These are phyloP conservation scores for Scaeva pyrastri DNA, from an alignment of 2,888 invertebrate genomes.

Conservation along the genomic window DNA sequence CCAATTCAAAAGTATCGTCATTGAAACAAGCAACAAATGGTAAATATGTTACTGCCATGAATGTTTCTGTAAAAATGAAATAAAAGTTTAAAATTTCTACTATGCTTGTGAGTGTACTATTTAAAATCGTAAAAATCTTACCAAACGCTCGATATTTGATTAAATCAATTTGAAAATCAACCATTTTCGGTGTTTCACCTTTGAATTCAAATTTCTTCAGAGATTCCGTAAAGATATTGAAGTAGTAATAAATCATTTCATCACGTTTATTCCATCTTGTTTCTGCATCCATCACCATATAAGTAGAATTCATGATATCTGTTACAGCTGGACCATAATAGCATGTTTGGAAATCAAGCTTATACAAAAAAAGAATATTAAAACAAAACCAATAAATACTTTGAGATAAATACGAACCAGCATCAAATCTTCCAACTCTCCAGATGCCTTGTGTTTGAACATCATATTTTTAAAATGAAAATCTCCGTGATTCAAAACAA, in stretches of 20 bases:
- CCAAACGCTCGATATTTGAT: constrained; percentile 49
- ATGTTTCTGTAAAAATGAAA: constrained; percentile 46
- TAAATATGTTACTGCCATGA: constrained; percentile 46
- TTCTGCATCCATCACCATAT: constrained; percentile 46
- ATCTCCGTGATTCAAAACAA: constrained; percentile 64
- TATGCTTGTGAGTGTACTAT: not conserved
- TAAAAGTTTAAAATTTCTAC: too few relatives aligned
- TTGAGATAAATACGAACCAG: constrained; percentile 28
- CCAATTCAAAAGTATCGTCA: constrained; percentile 10
- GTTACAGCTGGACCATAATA: constrained; percentile 55
- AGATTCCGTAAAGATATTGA: constrained; percentile 42
- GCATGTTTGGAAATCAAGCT: constrained; percentile 66
- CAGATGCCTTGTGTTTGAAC: constrained; percentile 43
- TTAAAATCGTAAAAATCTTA: not conserved
- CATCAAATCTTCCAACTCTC: constrained; percentile 42
- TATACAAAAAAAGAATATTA: not conserved
- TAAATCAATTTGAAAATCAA: constrained; percentile 53
- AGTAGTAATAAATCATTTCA: constrained; percentile 52
- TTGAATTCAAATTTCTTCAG: constrained; percentile 46
- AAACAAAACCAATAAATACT: not conserved
- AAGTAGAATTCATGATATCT: constrained; percentile 49
- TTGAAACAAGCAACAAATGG: constrained; percentile 42
- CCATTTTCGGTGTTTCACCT: constrained; percentile 41
- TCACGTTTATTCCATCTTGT: constrained; percentile 50
- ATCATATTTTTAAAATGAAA: constrained; percentile 65